These are phyloP conservation scores for Dasyurus viverrinus DNA, from an alignment of 2,113 vertebrate species.

Conservation along the genomic window DNA sequence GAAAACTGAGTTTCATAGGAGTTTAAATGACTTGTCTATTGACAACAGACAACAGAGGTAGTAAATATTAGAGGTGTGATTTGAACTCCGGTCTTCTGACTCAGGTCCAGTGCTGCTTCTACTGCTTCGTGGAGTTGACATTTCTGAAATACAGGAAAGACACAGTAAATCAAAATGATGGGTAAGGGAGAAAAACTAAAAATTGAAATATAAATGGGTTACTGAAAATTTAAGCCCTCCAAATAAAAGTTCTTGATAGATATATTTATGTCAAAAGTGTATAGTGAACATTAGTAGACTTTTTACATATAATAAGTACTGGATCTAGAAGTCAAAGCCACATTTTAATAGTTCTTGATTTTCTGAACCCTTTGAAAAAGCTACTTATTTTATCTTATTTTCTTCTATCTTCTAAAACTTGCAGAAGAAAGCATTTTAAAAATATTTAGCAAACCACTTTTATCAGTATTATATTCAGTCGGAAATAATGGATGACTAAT, in stretches of 20 bases:
- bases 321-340: not conserved
- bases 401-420: not conserved
- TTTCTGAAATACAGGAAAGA: not conserved
- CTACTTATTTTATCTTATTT: not conserved
- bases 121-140: not conserved
- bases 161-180: slow-evolving; percentile 2
- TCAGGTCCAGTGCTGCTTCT: not conserved
- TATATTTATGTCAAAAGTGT: not conserved
- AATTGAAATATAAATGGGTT: not conserved
- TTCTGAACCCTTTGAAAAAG: slow-evolving; percentile 26
- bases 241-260: not conserved
- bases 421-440: slow-evolving; percentile 13
- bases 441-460: not conserved
- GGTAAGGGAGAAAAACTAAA: not conserved
- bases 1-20: not conserved
- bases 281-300: not conserved
- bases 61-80: not conserved
- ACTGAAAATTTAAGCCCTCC: not conserved
- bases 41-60: not conserved
- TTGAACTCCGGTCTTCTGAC: not conserved
- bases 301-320: not conserved
- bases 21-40: not conserved
- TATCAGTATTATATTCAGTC: not conserved
- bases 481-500: not conserved
- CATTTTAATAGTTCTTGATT: slow-evolving; percentile 9